Evolutionary conservation across 2,113 vertebrate species (phyloP), one percentile per base, ranked within the genome.

Genomic region (Sylvia atricapilla): DNA sequence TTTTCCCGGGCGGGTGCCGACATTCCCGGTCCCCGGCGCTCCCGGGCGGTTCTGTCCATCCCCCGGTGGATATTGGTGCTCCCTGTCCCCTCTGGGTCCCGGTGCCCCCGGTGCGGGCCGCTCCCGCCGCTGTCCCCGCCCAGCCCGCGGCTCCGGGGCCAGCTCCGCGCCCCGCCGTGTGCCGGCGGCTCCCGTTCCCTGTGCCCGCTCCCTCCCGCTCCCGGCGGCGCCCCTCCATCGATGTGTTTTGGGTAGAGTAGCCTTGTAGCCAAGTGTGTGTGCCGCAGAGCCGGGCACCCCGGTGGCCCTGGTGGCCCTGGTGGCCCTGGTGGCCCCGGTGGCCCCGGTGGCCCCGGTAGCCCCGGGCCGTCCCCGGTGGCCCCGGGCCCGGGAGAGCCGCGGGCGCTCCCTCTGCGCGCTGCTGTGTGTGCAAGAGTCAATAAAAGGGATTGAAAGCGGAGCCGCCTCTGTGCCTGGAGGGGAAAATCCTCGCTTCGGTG

Each of bases 381-480:
- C 74, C 81, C 50, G 60, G 50, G 35, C 23, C 30, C 47, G 46
- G 41, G 63, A 68, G 53, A 69, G 59, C 82, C 53, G 35, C 82
- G 88, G 91, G 73, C 63, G 68, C 63, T 59, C 86, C 92, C 91
- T 2, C 94, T 95, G 81, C 93, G 86, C 63, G 74, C 77, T 76
- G 95, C 95, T 96, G 94, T 98, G 9, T 37, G 58, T 59, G 58
- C 56, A 3, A 94, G 94, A 88, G 94, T 96, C 94, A 98, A 98
- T 98, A 98, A 98, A 96, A 86, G 95, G 83, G 80, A 83, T 97
- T 96, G 87, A 83, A 96, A 94, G 84, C 43, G 74, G 81, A 93
- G 64, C 60, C 17, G 62, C 43, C 20, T 94, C 21, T 11, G 37
- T 75, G 72, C 39, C 13, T 52, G 19, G 11, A 13, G 19, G 23